A percentile compares a stretch with the other conserved stretches of the same genome.
phyloP scores from a whole-genome alignment of 2,888 invertebrate species.

The Eulithis testata region DNA sequence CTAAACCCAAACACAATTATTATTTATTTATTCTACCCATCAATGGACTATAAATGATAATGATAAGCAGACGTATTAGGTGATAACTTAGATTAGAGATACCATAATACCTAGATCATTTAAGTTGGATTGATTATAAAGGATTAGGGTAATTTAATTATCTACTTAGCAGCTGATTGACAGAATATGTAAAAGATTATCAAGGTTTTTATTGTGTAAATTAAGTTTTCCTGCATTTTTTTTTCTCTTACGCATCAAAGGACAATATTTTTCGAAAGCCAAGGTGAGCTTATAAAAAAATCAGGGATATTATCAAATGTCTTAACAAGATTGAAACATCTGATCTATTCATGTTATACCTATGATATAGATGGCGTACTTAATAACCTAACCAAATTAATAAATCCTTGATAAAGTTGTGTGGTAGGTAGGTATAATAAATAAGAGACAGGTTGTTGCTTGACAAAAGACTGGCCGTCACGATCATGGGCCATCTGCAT shows the following conservation, averaged over 20 bases:
- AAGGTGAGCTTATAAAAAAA: no score
- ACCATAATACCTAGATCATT: not conserved
- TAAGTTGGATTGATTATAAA: not conserved
- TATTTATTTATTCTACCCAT: no score
- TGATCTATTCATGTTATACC: no score
- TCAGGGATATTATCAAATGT: no score
- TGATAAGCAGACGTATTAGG: not conserved
- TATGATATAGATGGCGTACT: no score
- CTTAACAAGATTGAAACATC: no score
- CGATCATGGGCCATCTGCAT: conserved; percentile 13
- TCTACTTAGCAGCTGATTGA: not conserved
- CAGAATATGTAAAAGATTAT: no score
- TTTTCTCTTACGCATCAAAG: no score
- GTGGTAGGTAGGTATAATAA: not conserved
- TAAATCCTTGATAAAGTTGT: not conserved
- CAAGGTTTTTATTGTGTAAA: no score
- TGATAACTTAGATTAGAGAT: not conserved
- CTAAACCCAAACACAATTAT: conserved; percentile 55
- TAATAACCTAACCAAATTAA: not conserved
- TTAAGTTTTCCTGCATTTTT: no score
- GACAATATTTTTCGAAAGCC: no score
- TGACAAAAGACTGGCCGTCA: conserved; percentile 12
- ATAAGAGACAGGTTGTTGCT: not conserved
- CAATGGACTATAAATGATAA: not conserved
- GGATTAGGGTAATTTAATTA: not conserved